Evolutionary conservation across 1,140 invertebrate species (phyloP).

Genomic region (Maniola jurtina): DNA sequence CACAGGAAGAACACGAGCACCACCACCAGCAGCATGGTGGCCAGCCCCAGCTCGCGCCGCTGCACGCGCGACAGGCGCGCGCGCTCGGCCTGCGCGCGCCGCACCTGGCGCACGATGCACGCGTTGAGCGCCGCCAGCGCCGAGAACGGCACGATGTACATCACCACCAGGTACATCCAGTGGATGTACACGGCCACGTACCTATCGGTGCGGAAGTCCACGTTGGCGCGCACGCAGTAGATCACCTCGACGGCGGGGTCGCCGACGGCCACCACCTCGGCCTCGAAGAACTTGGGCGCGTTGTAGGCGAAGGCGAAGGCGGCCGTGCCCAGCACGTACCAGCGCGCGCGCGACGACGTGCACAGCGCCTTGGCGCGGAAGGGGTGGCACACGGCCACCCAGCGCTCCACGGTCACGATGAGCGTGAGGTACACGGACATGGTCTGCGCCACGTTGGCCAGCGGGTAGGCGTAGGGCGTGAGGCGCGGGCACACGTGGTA

Average conservation of each 20-base stretch:
- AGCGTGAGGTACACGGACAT: conserved; percentile 97
- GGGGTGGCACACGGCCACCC: conserved; percentile 97
- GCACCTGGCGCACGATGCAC: conserved; percentile 92
- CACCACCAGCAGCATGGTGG: conserved; percentile 96
- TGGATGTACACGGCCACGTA: conserved; percentile 94
- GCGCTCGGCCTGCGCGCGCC: conserved; percentile 90
- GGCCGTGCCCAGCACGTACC: conserved; percentile 91
- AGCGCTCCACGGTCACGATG: conserved; percentile 96
- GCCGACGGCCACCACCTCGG: conserved; percentile 49
- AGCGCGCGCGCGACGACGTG: conserved; percentile 92
- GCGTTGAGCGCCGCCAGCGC: conserved; percentile 92
- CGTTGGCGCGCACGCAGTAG: conserved; percentile 85
- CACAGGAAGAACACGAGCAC: conserved; percentile 97
- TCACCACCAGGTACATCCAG: conserved; percentile 94
- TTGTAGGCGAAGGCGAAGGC: conserved; percentile 93
- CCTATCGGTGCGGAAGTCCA: conserved; percentile 83
- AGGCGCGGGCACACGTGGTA: conserved; percentile 89
- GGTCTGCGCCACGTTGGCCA: conserved; percentile 93
- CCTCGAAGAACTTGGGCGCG: conserved; percentile 87
- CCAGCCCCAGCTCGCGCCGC: conserved; percentile 91
- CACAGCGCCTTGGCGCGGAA: conserved; percentile 92
- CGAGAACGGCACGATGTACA: conserved; percentile 94
- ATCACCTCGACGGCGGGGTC: conserved; percentile 77
- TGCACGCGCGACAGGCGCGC: conserved; percentile 89
- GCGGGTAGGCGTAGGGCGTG: conserved; percentile 90